phyloP scores from a whole-genome alignment of 2,888 invertebrate genomes.

The Drosophila anomalata region DNA sequence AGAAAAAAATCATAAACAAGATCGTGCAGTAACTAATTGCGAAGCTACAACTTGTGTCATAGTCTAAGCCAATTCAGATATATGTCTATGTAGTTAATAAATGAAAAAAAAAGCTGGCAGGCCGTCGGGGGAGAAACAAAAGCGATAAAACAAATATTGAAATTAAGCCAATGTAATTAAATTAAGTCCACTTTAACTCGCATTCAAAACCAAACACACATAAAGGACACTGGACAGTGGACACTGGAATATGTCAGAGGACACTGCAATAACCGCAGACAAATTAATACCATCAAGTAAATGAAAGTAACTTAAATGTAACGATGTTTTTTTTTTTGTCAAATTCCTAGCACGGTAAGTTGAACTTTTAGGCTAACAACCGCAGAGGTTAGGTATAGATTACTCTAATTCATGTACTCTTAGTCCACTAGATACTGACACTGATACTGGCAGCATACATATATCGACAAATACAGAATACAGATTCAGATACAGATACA shows the following conservation, averaged over 20 bases:
- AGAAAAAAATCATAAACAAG: neutral
- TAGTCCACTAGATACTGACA: conserved; percentile 48
- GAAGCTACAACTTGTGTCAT: conserved; percentile 22
- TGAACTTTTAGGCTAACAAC: conserved; percentile 55
- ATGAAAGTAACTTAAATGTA: conserved; percentile 23
- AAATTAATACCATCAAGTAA: conserved; percentile 42
- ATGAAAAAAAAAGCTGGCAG: conserved; percentile 16
- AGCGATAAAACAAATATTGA: conserved; percentile 24
- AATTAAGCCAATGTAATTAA: conserved; percentile 45
- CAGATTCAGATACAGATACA: conserved; percentile 1
- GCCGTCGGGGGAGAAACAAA: neutral
- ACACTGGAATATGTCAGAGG: neutral
- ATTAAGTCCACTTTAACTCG: conserved; percentile 36
- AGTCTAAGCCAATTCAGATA: conserved; percentile 24
- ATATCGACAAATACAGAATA: neutral
- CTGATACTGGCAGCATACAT: conserved; percentile 2
- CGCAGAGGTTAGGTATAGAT: conserved; percentile 42
- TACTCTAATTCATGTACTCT: conserved; percentile 43
- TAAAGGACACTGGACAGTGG: neutral
- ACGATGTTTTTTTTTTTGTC: conserved; percentile 48
- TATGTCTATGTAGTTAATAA: conserved; percentile 43
- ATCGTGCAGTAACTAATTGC: conserved; percentile 29
- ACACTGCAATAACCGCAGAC: conserved; percentile 18
- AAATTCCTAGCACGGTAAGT: conserved; percentile 65
- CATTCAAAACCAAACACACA: conserved; percentile 3